Percentiles rank a stretch among this genome's conserved stretches.
phyloP scores from a whole-genome alignment of 2,113 vertebrate species.

The Salvelinus fontinalis region DNA sequence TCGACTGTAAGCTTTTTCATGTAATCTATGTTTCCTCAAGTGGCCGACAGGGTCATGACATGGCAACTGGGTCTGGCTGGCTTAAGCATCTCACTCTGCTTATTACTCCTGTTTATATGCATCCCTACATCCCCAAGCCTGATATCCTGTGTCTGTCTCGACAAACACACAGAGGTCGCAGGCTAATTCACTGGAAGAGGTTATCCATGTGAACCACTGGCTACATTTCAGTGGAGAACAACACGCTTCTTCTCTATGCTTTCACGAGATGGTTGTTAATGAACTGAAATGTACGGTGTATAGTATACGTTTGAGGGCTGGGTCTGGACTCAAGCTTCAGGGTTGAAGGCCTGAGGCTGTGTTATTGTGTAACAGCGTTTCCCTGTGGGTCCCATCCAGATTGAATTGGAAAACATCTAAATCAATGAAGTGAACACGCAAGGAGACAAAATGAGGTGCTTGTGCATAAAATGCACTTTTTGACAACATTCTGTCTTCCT shows the following conservation, averaged over 20 bases:
- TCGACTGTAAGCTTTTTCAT: slow-evolving; percentile 26
- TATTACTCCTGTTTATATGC: slow-evolving; percentile 3
- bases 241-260: too few species aligned
- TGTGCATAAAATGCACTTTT: slow-evolving; percentile 11
- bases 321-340: too few species aligned
- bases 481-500: slow-evolving; percentile 15
- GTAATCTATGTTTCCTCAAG: slow-evolving; percentile 20
- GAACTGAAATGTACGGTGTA: too few species aligned
- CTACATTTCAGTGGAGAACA: too few species aligned
- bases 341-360: neutral
- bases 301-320: too few species aligned
- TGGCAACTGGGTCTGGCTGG: slow-evolving; percentile 2
- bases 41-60: slow-evolving; percentile 25
- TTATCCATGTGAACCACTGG: slow-evolving; percentile 5
- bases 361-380: slow-evolving; percentile 2
- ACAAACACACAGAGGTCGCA: neutral
- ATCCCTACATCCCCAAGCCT: slow-evolving; percentile 1
- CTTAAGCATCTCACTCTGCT: slow-evolving; percentile 18
- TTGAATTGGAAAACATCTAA: slow-evolving; percentile 41
- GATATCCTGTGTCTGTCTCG: neutral
- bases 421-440: slow-evolving; percentile 40
- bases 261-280: too few species aligned
- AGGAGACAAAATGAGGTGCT: slow-evolving; percentile 32
- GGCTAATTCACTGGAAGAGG: slow-evolving; percentile 24
- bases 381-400: slow-evolving; percentile 35